phyloP scores from a whole-genome alignment of 2,888 invertebrate species.

The Acronicta leporina region DNA sequence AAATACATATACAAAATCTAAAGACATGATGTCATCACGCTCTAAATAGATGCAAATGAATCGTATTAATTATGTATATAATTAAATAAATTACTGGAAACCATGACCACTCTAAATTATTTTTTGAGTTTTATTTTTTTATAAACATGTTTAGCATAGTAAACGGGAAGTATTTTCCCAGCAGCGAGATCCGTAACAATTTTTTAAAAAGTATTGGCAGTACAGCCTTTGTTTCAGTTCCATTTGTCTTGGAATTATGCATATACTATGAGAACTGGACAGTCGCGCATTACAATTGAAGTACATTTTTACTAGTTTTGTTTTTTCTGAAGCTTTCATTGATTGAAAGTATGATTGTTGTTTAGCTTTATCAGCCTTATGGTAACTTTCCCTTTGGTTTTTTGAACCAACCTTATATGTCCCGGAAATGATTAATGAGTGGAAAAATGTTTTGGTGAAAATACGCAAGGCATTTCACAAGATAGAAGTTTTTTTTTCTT shows the following conservation, averaged over 20 bases:
- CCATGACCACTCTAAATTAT: conserved; percentile 45
- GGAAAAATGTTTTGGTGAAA: too few species aligned
- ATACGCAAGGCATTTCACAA: too few species aligned
- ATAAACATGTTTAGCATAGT: conserved; percentile 3
- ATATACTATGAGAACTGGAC: conserved; percentile 21
- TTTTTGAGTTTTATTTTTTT: conserved; percentile 29
- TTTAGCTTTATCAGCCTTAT: conserved; percentile 36
- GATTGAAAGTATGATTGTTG: conserved; percentile 43
- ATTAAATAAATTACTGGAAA: conserved; percentile 52
- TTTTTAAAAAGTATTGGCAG: conserved; percentile 11
- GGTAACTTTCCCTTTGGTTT: conserved; percentile 37
- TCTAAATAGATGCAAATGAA: conserved; percentile 54
- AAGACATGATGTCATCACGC: conserved; percentile 50
- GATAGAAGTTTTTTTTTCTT: too few species aligned
- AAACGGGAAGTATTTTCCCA: background rate
- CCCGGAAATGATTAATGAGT: too few species aligned
- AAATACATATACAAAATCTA: conserved; percentile 42
- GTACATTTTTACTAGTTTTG: conserved; percentile 7
- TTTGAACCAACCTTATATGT: conserved; percentile 6
- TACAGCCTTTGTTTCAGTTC: conserved; percentile 15
- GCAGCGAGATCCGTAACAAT: background rate
- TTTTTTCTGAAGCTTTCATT: conserved; percentile 27
- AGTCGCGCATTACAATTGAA: conserved; percentile 5
- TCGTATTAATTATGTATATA: conserved; percentile 52
- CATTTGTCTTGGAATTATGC: conserved; percentile 32